Evolutionary conservation across 1,140 invertebrate species (phyloP).

Genomic region (Maconellicoccus hirsutus): DNA sequence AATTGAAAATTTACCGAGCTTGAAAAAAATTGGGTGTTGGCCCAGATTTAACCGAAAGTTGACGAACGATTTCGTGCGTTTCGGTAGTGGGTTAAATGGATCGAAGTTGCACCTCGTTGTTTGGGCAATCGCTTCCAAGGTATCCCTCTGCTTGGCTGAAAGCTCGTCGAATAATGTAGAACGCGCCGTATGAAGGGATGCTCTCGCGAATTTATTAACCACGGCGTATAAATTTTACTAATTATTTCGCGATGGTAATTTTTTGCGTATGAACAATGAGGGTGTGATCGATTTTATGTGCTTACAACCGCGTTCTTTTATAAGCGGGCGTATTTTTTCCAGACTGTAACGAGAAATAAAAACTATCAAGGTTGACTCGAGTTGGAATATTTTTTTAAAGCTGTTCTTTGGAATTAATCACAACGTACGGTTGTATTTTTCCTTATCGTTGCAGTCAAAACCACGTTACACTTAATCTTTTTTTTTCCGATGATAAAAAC

Average conservation of each 20-base stretch:
- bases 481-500: neutral
- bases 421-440: neutral
- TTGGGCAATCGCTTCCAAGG: neutral
- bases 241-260: neutral
- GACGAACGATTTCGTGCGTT: neutral
- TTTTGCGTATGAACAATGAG: no score
- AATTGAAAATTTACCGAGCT: no score
- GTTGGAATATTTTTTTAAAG: no score
- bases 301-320: no score
- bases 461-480: neutral
- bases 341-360: no score
- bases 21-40: constrained; percentile 12
- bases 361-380: no score
- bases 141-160: neutral
- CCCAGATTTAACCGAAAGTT: constrained; percentile 11
- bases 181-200: neutral
- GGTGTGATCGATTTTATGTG: no score
- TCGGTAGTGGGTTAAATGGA: constrained; percentile 11
- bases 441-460: neutral
- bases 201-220: neutral
- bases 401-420: no score
- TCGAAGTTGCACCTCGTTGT: constrained; percentile 21
- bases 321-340: no score
- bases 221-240: neutral
- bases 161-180: neutral